Conservation (phyloP, 2,797 vertebrate species). For the Hypotaenidia okinawae region DNA sequence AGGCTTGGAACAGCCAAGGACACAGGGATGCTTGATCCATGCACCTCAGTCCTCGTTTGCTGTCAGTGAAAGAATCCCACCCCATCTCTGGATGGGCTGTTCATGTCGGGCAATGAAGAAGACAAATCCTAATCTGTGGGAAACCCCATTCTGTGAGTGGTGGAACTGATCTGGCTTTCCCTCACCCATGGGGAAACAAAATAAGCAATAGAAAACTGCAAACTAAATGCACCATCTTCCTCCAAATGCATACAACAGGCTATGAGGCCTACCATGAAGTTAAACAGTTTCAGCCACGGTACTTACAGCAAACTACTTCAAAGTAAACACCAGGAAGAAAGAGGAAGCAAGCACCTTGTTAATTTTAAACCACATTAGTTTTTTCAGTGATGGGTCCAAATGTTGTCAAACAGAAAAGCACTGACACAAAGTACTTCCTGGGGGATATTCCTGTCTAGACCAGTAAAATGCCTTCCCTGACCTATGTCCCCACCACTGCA, state of each 20-base stretch:
- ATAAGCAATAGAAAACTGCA: background rate
- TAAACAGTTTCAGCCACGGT: background rate
- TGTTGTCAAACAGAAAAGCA: background rate
- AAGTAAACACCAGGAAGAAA: background rate
- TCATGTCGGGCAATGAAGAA: background rate
- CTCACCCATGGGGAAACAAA: background rate
- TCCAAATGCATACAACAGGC: background rate
- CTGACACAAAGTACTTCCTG: background rate
- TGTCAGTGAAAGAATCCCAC: background rate
- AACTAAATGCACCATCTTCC: background rate
- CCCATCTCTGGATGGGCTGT: background rate
- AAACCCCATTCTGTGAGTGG: background rate
- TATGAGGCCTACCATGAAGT: background rate
- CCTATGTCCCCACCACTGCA: background rate
- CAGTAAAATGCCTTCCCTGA: background rate
- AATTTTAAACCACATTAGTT: background rate
- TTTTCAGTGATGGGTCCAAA: background rate
- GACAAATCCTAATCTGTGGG: background rate
- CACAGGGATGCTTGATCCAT: background rate
- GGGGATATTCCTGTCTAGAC: background rate
- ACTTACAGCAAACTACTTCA: background rate
- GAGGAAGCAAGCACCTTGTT: background rate
- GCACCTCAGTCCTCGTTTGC: background rate
- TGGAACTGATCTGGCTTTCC: background rate
- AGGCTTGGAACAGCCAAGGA: background rate